Conservation (phyloP, 2,797 vertebrate species). For the Crocodylus rhombifer region DNA sequence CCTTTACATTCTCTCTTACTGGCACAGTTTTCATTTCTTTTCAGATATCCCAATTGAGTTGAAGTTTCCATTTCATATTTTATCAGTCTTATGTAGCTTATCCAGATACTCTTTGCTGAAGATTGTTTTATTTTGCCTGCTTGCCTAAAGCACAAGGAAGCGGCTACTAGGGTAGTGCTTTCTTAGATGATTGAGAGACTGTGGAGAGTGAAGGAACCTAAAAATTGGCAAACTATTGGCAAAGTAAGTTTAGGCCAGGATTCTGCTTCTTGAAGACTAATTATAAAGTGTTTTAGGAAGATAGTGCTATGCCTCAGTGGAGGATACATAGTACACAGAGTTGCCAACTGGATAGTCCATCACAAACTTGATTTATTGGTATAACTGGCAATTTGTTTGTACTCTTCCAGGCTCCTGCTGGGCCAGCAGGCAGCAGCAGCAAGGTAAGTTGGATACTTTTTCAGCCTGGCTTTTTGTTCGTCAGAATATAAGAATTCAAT, state of each 20-base stretch:
- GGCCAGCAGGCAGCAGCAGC: neutral
- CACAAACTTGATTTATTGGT: neutral
- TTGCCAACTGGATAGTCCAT: neutral
- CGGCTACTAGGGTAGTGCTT: neutral
- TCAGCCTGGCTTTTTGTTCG: too few relatives aligned
- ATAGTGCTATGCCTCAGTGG: neutral
- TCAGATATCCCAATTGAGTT: neutral
- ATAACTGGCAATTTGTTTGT: neutral
- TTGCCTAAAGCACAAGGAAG: neutral
- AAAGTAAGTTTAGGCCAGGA: neutral
- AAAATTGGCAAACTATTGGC: neutral
- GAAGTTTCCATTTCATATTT: neutral
- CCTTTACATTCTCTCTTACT: neutral
- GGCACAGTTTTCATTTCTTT: neutral
- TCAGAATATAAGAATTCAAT: neutral
- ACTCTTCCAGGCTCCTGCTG: neutral
- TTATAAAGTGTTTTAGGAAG: neutral
- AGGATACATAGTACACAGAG: neutral
- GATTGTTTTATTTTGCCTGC: neutral
- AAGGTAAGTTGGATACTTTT: neutral
- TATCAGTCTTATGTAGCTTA: neutral
- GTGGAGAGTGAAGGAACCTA: neutral
- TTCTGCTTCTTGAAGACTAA: neutral
- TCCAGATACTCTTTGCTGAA: neutral
- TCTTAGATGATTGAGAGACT: neutral